phyloP scores from a whole-genome alignment of 2,797 vertebrate species.

The Furcifer pardalis region DNA sequence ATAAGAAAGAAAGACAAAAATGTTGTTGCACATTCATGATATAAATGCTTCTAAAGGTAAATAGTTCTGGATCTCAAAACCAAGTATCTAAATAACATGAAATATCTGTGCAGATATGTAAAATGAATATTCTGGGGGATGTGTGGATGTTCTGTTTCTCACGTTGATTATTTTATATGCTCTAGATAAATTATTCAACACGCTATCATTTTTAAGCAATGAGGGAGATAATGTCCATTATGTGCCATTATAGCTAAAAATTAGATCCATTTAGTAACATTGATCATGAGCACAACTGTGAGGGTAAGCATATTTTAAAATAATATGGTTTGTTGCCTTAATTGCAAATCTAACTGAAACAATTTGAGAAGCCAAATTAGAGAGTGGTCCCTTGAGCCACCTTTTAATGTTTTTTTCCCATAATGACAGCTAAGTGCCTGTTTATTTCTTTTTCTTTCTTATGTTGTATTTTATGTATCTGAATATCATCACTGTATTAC shows the following conservation, averaged over 20 bases:
- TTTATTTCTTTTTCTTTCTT: no score
- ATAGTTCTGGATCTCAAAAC: rapidly evolving
- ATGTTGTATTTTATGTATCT: background rate
- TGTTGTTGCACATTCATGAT: no score
- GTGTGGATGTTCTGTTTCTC: background rate
- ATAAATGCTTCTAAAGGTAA: background rate
- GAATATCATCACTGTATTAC: background rate
- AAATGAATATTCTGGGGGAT: no score
- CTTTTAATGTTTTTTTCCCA: rapidly evolving
- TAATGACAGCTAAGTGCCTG: rapidly evolving
- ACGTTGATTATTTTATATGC: no score
- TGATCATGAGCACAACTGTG: background rate
- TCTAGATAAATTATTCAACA: no score
- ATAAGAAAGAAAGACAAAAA: no score
- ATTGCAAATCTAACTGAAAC: slow-evolving; percentile 1
- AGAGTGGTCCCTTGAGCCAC: background rate
- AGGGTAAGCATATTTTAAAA: background rate
- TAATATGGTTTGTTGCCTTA: slow-evolving; percentile 1
- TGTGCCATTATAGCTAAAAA: background rate
- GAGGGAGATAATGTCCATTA: background rate
- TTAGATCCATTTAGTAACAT: background rate
- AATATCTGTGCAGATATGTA: rapidly evolving
- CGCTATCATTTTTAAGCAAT: no score
- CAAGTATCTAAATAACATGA: background rate
- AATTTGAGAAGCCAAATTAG: background rate